Evolutionary conservation across 2,113 vertebrate genomes (phyloP).

Genomic region (Phrynosoma blainvillii): DNA sequence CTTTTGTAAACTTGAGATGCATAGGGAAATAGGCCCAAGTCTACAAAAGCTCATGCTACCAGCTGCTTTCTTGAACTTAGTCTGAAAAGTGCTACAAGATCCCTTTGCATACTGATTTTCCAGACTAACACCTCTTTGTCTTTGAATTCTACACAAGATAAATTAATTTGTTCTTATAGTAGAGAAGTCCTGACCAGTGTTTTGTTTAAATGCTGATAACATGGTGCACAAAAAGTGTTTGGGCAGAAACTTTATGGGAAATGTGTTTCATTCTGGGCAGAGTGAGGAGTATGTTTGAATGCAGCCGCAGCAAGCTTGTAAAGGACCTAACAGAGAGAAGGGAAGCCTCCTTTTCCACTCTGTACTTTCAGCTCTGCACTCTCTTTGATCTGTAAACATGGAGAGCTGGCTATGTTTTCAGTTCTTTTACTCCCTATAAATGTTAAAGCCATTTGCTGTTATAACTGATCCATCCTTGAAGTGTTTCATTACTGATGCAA

Average conservation of each 20-base stretch:
- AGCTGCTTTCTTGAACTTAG: no score
- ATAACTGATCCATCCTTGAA: conserved; percentile 68
- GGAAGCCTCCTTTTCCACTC: background rate
- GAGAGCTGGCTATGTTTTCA: conserved; percentile 52
- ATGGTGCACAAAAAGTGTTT: background rate
- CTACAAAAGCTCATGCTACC: no score
- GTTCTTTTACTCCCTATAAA: conserved; percentile 59
- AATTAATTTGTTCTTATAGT: conserved; percentile 15
- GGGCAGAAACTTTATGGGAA: background rate
- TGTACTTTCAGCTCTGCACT: conserved; percentile 20
- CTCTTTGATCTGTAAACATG: conserved; percentile 51
- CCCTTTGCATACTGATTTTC: no score
- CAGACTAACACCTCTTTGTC: no score
- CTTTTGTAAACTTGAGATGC: background rate
- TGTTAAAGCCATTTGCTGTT: conserved; percentile 64
- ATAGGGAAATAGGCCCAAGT: background rate
- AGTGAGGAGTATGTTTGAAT: conserved; percentile 11
- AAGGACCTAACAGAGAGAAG: conserved; percentile 35
- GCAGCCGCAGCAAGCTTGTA: background rate
- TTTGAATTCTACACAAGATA: background rate
- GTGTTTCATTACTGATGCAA: conserved; percentile 70
- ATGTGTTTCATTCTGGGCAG: no score
- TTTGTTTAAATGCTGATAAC: background rate
- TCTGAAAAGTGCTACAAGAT: no score
- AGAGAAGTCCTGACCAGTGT: background rate